These are phyloP conservation scores for Mormyrops attenuatus DNA, from an alignment of 2,797 vertebrate genomes.

Conservation along the genomic window DNA sequence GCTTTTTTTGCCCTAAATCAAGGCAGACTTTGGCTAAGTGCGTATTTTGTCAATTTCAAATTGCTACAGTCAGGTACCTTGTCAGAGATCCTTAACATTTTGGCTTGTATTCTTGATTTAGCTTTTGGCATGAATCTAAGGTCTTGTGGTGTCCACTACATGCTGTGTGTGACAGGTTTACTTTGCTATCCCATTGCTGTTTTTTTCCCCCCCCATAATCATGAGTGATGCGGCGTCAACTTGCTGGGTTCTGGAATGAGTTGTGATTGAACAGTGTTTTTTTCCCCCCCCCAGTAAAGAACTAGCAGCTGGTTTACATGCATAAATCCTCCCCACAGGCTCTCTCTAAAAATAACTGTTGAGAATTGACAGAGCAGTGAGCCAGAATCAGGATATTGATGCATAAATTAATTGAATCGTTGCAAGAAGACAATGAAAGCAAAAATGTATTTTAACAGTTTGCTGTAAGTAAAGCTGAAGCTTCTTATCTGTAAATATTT, in stretches of 20 bases:
- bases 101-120: background rate
- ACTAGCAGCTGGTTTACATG: conserved; percentile 3
- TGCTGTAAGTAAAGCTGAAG: background rate
- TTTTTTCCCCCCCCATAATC: background rate
- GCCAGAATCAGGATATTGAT: background rate
- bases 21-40: background rate
- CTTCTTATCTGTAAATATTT: background rate
- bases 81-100: conserved; percentile 6
- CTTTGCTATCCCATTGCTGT: background rate
- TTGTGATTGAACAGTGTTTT: background rate
- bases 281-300: background rate
- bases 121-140: background rate
- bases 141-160: background rate
- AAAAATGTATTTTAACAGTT: background rate
- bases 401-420: conserved; percentile 2
- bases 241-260: background rate
- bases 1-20: background rate
- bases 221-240: background rate
- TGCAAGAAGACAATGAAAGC: background rate
- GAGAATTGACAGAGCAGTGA: conserved; percentile 12
- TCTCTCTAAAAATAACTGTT: background rate
- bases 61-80: background rate
- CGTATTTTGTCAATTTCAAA: conserved; percentile 2
- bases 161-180: background rate
- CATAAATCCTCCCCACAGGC: background rate